A percentile compares a stretch with the other conserved stretches of the same genome.
Evolutionary conservation across 2,888 invertebrate genomes (phyloP).

Genomic region (Hyalella azteca): DNA sequence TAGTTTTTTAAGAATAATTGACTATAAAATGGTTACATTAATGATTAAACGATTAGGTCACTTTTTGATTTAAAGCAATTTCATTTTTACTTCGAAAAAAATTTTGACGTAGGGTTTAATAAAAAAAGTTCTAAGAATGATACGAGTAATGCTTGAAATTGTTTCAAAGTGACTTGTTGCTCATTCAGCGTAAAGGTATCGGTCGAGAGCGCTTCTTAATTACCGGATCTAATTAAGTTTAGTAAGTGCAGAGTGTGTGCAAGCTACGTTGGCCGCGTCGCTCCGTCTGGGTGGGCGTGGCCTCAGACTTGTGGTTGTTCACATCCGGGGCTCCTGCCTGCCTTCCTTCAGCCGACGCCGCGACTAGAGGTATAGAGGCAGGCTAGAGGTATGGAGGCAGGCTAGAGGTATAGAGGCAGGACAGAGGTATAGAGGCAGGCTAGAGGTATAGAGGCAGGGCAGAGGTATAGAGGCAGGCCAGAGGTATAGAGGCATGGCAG

Average conservation of each 20-base stretch:
- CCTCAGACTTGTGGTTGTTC: constrained; percentile 4
- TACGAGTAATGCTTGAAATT: not conserved
- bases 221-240: not conserved
- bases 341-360: not conserved
- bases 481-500: not conserved
- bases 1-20: too few species aligned
- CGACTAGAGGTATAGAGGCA: not conserved
- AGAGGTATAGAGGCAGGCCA: not conserved
- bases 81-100: too few species aligned
- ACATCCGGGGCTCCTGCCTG: constrained; percentile 16
- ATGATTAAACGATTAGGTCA: too few species aligned
- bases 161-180: not conserved
- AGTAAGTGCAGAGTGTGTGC: not conserved
- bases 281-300: not conserved
- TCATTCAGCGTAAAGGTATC: not conserved
- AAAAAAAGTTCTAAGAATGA: not conserved
- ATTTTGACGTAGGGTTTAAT: not conserved
- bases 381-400: not conserved
- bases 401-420: not conserved
- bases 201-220: not conserved
- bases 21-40: too few species aligned
- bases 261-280: not conserved
- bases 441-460: not conserved
- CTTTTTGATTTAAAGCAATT: too few species aligned
- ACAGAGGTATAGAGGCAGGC: not conserved